A percentile compares a stretch with the other conserved stretches of the same genome.
Evolutionary conservation across 2,113 vertebrate species (phyloP).

Genomic region (Mus spicilegus): DNA sequence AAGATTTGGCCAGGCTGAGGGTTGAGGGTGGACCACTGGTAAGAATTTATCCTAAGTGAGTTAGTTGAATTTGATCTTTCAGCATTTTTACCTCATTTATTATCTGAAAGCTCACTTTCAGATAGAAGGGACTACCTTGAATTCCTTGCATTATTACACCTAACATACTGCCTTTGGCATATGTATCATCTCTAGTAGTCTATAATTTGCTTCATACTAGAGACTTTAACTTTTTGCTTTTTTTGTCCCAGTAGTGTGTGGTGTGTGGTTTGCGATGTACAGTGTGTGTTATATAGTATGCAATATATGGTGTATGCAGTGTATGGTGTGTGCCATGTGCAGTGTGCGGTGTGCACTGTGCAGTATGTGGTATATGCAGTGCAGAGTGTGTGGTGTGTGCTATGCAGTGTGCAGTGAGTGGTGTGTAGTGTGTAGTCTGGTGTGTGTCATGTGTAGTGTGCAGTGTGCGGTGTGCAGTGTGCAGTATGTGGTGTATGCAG

Average conservation of each 20-base stretch:
- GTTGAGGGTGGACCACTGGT: not conserved
- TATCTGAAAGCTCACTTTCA: not conserved
- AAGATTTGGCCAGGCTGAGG: not conserved
- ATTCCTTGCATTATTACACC: not conserved
- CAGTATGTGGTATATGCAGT: not conserved
- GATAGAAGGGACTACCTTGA: not conserved
- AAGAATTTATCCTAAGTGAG: constrained; percentile 1
- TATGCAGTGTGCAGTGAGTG: not conserved
- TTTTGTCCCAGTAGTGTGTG: not conserved
- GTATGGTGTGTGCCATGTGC: not conserved
- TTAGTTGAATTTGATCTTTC: not conserved
- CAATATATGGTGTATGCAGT: not conserved
- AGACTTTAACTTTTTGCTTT: not conserved
- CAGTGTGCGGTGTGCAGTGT: not conserved
- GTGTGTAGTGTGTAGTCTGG: not conserved
- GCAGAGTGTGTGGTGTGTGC: too few relatives aligned
- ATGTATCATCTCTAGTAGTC: not conserved
- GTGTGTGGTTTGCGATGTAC: not conserved
- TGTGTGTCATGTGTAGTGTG: not conserved
- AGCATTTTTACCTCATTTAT: not conserved
- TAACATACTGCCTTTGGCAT: not conserved
- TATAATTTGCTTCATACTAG: not conserved
- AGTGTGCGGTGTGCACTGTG: not conserved
- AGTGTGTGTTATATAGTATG: not conserved
- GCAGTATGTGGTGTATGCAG: too few relatives aligned